Conservation (phyloP, 2,113 vertebrate genomes). For the Syngnathus typhle region DNA sequence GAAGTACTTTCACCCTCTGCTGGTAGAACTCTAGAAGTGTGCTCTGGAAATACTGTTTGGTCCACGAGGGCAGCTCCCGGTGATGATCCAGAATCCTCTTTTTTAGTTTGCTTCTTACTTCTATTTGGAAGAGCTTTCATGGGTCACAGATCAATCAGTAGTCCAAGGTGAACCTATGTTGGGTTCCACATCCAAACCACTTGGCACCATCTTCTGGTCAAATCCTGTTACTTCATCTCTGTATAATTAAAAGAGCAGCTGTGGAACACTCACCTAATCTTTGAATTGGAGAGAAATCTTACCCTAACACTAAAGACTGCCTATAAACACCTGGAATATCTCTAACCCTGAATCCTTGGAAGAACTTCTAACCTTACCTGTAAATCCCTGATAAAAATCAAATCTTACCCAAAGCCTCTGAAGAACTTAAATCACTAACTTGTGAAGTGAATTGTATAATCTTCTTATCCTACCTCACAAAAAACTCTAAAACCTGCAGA, state of each 20-base stretch:
- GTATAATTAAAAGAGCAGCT: background rate
- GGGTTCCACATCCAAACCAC: background rate
- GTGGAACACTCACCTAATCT: too few species aligned
- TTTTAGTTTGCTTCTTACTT: background rate
- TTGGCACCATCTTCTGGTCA: background rate
- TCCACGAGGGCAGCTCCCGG: background rate
- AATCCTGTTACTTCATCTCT: background rate
- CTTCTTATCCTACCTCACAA: too few species aligned
- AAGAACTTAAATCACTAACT: background rate
- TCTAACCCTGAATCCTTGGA: background rate
- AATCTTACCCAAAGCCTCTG: background rate
- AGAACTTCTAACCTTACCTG: background rate
- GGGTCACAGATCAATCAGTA: background rate
- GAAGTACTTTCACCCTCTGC: conserved; percentile 28
- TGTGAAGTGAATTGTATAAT: too few species aligned
- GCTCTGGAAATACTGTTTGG: background rate
- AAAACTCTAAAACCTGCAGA: too few species aligned
- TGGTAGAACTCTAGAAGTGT: conserved; percentile 4
- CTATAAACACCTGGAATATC: too few species aligned
- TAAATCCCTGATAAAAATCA: too few species aligned
- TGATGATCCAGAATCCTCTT: background rate
- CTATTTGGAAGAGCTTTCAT: background rate
- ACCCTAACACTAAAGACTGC: too few species aligned
- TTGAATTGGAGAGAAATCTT: too few species aligned
- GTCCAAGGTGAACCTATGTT: background rate